Conservation (phyloP, 2,888 invertebrate genomes). For the Monopis laevigella region DNA sequence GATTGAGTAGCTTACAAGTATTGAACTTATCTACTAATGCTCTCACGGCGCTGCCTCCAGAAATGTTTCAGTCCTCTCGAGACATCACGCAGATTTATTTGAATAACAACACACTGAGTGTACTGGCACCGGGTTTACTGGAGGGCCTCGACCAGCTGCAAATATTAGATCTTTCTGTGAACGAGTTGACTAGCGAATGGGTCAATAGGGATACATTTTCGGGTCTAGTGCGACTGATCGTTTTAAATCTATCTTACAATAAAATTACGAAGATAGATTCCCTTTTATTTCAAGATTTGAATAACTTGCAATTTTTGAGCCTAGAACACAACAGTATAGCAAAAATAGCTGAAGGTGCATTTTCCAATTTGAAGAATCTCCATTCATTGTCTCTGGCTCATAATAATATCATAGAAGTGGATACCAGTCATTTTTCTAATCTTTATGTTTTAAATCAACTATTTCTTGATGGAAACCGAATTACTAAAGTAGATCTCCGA, state of each 20-base stretch:
- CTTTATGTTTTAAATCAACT: conserved; percentile 78
- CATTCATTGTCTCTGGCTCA: conserved; percentile 79
- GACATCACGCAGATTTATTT: conserved; percentile 77
- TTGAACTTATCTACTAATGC: conserved; percentile 84
- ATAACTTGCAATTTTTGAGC: conserved; percentile 78
- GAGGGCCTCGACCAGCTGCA: conserved; percentile 78
- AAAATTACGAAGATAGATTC: conserved; percentile 75
- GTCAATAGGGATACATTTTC: conserved; percentile 81
- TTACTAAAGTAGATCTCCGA: conserved; percentile 73
- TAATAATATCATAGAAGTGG: conserved; percentile 75
- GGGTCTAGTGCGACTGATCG: conserved; percentile 75
- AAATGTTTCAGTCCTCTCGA: conserved; percentile 78
- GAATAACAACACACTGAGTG: conserved; percentile 80
- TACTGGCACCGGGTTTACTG: conserved; percentile 78
- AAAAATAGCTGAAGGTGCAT: conserved; percentile 76
- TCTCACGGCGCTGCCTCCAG: conserved; percentile 79
- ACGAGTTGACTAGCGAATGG: conserved; percentile 81
- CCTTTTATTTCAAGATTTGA: conserved; percentile 77
- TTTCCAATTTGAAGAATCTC: conserved; percentile 78
- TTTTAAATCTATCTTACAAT: conserved; percentile 80
- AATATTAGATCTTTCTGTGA: conserved; percentile 76
- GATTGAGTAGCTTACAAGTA: conserved; percentile 72
- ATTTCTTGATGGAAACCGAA: conserved; percentile 77
- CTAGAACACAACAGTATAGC: conserved; percentile 77
- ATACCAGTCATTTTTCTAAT: conserved; percentile 76